A percentile compares a stretch with the other conserved stretches of the same genome.
These are phyloP conservation scores for Piaya cayana DNA, from an alignment of 2,113 vertebrate species.

Conservation along the genomic window DNA sequence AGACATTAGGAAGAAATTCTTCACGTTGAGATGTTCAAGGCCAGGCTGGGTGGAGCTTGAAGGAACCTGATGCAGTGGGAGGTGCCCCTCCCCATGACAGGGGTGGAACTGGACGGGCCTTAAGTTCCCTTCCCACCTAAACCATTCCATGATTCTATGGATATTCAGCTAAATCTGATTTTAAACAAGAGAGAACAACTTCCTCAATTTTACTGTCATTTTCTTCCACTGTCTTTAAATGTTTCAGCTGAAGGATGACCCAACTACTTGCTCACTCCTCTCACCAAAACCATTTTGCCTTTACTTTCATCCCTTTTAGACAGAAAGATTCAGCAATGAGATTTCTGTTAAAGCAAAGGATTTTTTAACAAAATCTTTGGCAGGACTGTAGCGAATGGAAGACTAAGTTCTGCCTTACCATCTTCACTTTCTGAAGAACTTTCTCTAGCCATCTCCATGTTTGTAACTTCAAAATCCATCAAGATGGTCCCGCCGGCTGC, in stretches of 20 bases:
- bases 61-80: no score
- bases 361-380: background rate
- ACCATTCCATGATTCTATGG: background rate
- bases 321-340: background rate
- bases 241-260: background rate
- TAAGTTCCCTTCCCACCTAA: no score
- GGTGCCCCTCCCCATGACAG: no score
- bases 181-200: background rate
- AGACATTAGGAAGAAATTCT: no score
- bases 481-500: conserved; percentile 86
- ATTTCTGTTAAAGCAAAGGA: background rate
- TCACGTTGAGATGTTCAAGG: no score
- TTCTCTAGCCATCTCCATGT: conserved; percentile 82
- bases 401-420: conserved; percentile 70
- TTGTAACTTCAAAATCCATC: conserved; percentile 85
- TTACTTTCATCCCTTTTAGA: background rate
- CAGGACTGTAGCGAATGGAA: background rate
- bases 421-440: conserved; percentile 76
- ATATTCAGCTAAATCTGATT: background rate
- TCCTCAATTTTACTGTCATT: background rate
- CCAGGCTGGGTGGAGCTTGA: no score
- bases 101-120: no score
- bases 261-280: background rate
- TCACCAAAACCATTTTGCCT: background rate
- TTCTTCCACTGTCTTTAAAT: background rate